These are phyloP conservation scores for Plecturocebus donacophilus DNA, from an alignment of 2,113 vertebrate genomes.

Conservation along the genomic window DNA sequence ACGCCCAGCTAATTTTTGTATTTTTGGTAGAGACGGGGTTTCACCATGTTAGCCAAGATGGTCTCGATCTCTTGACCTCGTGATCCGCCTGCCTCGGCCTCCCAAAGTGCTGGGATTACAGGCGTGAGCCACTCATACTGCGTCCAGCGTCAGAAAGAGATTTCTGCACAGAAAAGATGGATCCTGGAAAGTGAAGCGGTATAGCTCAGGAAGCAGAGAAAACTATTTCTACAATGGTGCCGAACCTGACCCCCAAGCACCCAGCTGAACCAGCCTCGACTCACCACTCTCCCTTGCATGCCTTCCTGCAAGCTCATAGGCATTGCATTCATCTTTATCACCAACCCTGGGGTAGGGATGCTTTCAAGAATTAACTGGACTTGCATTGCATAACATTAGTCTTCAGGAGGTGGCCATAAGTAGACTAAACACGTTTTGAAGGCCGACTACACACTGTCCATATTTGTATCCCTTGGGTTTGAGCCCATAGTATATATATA, in stretches of 20 bases:
- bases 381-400: neutral
- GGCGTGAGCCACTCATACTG: too few species aligned
- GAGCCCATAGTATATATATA: fast-evolving
- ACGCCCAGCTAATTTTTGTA: too few species aligned
- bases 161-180: neutral
- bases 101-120: too few species aligned
- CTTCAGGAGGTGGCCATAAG: neutral
- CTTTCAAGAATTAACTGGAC: neutral
- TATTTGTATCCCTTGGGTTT: neutral
- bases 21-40: too few species aligned
- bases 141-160: neutral
- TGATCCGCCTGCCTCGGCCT: too few species aligned
- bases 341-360: neutral
- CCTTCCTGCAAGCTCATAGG: neutral
- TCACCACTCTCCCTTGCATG: neutral
- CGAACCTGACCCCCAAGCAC: neutral
- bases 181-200: neutral
- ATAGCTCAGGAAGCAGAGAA: neutral
- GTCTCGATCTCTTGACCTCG: too few species aligned
- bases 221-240: too few species aligned
- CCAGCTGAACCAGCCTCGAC: neutral
- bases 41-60: too few species aligned
- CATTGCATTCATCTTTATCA: neutral
- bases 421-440: neutral
- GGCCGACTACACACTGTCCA: neutral